Percentiles rank a stretch among this genome's conserved stretches.
Evolutionary conservation across 2,797 vertebrate genomes (phyloP).

Genomic region (Bucorvus abyssinicus): DNA sequence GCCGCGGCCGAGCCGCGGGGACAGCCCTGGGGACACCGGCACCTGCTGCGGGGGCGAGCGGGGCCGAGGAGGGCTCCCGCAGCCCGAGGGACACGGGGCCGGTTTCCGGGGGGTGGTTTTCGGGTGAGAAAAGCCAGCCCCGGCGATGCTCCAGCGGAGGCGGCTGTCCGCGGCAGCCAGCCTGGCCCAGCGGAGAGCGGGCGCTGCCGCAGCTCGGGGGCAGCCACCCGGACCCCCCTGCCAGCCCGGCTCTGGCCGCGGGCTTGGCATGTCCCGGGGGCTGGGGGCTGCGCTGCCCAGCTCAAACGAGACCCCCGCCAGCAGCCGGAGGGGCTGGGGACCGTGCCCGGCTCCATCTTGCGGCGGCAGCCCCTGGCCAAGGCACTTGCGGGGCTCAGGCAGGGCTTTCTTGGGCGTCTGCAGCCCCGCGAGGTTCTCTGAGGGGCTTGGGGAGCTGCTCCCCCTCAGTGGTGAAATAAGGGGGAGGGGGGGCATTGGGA

Average conservation of each 20-base stretch:
- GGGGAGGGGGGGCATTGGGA: accelerated
- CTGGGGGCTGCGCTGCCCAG: background rate
- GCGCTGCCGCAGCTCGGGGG: background rate
- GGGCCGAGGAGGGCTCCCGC: background rate
- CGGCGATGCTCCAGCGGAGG: background rate
- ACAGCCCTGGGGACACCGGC: background rate
- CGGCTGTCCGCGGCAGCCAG: accelerated
- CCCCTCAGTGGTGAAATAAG: background rate
- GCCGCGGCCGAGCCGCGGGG: background rate
- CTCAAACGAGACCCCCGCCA: accelerated
- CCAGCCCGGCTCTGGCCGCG: accelerated
- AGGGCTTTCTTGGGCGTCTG: background rate
- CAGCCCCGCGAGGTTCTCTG: background rate
- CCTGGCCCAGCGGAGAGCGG: background rate
- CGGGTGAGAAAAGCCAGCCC: background rate
- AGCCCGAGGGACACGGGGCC: accelerated
- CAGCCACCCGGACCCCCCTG: background rate
- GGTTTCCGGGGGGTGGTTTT: background rate
- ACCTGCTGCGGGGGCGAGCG: background rate
- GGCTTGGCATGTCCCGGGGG: background rate
- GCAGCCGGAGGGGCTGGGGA: background rate
- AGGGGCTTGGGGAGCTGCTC: background rate
- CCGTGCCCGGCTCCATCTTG: background rate
- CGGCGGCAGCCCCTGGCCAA: accelerated
- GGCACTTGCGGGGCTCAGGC: background rate